These are phyloP conservation scores for Enhydra lutris DNA, from an alignment of 2,113 vertebrate genomes.

Conservation along the genomic window DNA sequence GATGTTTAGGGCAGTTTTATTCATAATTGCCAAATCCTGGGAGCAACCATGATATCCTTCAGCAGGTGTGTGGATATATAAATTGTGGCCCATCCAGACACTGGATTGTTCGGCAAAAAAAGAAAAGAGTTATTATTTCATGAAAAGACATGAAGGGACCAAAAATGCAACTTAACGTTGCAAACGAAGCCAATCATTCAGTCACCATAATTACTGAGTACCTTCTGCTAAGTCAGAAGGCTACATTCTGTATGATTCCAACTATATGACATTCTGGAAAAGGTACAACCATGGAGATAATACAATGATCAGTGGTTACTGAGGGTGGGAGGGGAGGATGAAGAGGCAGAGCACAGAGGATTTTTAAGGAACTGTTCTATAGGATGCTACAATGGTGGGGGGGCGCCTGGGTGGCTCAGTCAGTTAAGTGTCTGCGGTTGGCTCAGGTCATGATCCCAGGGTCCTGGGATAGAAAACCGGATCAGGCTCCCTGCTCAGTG, in stretches of 20 bases:
- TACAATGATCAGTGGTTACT: neutral
- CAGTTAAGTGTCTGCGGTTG: too few species aligned
- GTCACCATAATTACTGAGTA: neutral
- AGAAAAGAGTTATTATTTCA: neutral
- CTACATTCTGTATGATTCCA: neutral
- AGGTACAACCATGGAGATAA: neutral
- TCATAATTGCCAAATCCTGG: neutral
- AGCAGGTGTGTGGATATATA: neutral
- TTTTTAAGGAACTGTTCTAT: neutral
- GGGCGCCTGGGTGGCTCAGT: too few species aligned
- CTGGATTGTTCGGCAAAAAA: neutral
- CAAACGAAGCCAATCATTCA: neutral
- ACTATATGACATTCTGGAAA: neutral
- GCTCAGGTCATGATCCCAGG: too few species aligned
- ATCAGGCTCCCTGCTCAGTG: too few species aligned
- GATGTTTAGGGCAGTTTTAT: neutral
- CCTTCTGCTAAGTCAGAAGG: neutral
- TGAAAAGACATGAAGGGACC: neutral
- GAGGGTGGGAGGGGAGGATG: neutral
- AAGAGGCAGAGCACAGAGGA: fast-evolving
- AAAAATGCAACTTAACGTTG: neutral
- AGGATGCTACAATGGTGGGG: fast-evolving
- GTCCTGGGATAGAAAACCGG: too few species aligned
- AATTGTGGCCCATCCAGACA: neutral
- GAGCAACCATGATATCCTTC: neutral